Percentiles rank a stretch among this genome's conserved stretches.
phyloP scores from a whole-genome alignment of 2,888 invertebrate genomes.

The Isotomurus palustris region DNA sequence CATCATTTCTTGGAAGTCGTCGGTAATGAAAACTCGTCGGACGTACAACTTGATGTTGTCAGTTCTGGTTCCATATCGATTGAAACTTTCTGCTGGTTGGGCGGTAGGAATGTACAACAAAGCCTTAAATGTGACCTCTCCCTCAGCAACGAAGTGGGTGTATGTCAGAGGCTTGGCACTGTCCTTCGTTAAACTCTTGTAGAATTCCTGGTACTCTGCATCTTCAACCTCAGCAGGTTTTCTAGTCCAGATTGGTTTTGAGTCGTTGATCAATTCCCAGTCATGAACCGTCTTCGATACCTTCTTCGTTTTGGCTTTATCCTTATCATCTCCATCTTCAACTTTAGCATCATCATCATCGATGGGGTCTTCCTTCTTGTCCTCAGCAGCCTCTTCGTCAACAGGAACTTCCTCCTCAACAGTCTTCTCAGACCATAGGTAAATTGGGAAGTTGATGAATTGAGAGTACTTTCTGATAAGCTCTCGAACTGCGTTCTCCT shows the following conservation, averaged over 20 bases:
- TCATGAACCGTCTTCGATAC: constrained; percentile 96
- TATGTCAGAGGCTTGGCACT: constrained; percentile 73
- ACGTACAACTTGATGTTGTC: constrained; percentile 97
- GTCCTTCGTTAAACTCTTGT: constrained; percentile 90
- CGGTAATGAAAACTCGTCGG: constrained; percentile 96
- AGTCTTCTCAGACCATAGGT: constrained; percentile 80
- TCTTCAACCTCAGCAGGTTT: constrained; percentile 79
- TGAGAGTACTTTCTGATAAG: constrained; percentile 97
- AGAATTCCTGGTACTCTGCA: constrained; percentile 90
- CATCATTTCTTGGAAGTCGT: constrained; percentile 99
- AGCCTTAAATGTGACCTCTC: constrained; percentile 98
- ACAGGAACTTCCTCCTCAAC: constrained; percentile 69
- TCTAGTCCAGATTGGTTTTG: constrained; percentile 98
- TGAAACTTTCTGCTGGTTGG: constrained; percentile 90
- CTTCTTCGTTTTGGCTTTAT: constrained; percentile 78
- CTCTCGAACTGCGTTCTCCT: constrained; percentile 81
- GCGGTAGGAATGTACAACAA: constrained; percentile 87
- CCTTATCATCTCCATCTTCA: constrained; percentile 62
- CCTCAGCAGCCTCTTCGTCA: constrained; percentile 56
- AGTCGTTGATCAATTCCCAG: constrained; percentile 87
- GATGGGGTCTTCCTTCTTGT: constrained; percentile 54
- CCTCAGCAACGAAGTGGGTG: constrained; percentile 96
- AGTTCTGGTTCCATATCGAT: constrained; percentile 87
- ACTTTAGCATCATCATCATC: constrained; percentile 56
- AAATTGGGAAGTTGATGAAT: constrained; percentile 99